Evolutionary conservation across 2,888 invertebrate genomes (phyloP).

Genomic region (Cataglyphis albicans): DNA sequence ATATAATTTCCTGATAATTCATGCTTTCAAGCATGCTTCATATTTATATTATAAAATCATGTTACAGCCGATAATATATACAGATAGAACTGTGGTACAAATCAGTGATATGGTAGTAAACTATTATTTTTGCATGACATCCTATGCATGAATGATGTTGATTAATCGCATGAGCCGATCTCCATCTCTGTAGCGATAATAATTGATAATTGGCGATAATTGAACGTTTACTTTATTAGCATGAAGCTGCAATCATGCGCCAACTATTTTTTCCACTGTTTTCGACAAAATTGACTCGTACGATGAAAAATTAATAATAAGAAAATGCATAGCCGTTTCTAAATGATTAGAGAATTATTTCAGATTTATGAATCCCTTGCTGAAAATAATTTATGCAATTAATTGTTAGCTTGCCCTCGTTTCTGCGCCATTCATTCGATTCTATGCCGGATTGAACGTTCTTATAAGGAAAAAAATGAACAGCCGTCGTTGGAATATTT

Average conservation of each 20-base stretch:
- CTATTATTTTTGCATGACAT: conserved; percentile 31
- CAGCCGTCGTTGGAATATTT: conserved; percentile 49
- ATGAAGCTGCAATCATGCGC: background rate
- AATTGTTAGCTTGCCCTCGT: conserved; percentile 23
- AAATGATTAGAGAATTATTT: conserved; percentile 34
- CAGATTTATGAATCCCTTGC: conserved; percentile 24
- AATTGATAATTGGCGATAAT: conserved; percentile 36
- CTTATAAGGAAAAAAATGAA: conserved; percentile 35
- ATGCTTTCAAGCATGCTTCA: conserved; percentile 39
- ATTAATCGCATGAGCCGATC: conserved; percentile 36
- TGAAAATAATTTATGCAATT: conserved; percentile 39
- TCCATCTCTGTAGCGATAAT: conserved; percentile 26
- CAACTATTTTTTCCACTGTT: conserved; percentile 1
- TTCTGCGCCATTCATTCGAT: background rate
- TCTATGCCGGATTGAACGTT: conserved; percentile 24
- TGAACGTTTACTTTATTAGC: conserved; percentile 27
- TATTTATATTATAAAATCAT: conserved; percentile 33
- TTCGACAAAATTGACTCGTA: background rate
- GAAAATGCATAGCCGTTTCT: background rate
- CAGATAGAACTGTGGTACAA: background rate
- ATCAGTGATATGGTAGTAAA: conserved; percentile 22
- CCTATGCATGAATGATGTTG: conserved; percentile 24
- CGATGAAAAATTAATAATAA: conserved; percentile 26
- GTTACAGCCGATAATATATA: background rate
- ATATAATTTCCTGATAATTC: conserved; percentile 31